Evolutionary conservation across 2,113 vertebrate genomes (phyloP).

Genomic region (Cinclus mexicanus): DNA sequence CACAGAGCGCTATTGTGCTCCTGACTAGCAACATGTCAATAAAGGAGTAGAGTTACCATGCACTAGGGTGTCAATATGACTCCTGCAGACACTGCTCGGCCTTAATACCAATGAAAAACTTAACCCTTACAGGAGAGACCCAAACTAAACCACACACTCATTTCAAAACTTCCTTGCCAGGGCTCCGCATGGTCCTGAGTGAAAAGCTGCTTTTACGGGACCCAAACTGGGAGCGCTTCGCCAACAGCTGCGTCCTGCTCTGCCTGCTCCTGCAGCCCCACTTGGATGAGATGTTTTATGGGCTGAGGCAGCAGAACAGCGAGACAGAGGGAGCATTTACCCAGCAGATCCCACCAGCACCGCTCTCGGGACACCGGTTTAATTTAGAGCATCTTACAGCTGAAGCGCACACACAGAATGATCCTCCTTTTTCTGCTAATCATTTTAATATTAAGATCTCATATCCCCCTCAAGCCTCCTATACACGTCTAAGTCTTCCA

Average conservation of each 20-base stretch:
- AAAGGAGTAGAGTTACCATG: conserved; percentile 78
- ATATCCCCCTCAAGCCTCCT: conserved; percentile 30
- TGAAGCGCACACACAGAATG: not conserved
- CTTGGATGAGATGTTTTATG: conserved; percentile 41
- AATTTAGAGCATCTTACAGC: conserved; percentile 39
- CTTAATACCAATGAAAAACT: conserved; percentile 75
- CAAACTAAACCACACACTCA: conserved; percentile 28
- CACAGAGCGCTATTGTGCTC: conserved; percentile 78
- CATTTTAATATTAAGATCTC: conserved; percentile 62
- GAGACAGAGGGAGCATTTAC: not conserved
- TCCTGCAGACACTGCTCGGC: conserved; percentile 69
- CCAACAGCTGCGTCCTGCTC: conserved; percentile 9
- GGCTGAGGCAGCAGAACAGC: conserved; percentile 17
- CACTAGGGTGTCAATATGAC: conserved; percentile 77
- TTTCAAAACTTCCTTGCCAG: conserved; percentile 50
- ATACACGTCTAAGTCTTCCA: conserved; percentile 1
- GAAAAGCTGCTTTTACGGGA: conserved; percentile 62
- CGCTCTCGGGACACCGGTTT: not conserved
- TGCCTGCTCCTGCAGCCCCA: not conserved
- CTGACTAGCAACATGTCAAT: conserved; percentile 79
- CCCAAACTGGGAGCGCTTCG: not conserved
- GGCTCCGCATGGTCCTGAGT: conserved; percentile 6
- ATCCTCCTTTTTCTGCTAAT: conserved; percentile 44
- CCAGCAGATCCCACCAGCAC: not conserved
- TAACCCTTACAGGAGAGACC: conserved; percentile 71